These are phyloP conservation scores for Temnothorax unifasciatus DNA, from an alignment of 2,888 invertebrate species.

Conservation along the genomic window DNA sequence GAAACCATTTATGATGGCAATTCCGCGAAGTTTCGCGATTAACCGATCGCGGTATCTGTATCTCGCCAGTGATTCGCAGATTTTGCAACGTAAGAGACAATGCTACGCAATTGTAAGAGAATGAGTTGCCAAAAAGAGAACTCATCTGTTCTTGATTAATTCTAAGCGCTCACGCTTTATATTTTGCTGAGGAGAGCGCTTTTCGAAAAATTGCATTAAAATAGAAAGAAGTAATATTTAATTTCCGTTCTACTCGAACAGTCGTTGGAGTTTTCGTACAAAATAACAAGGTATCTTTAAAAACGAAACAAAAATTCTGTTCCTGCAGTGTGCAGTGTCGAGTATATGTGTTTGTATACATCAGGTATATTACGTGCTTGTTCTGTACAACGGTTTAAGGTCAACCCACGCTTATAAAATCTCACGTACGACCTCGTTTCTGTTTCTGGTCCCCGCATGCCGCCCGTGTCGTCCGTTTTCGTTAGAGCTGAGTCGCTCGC, in stretches of 20 bases:
- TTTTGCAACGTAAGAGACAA: background rate
- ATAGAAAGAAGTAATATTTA: background rate
- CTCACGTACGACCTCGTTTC: slow-evolving; percentile 64
- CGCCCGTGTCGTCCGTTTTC: slow-evolving; percentile 1
- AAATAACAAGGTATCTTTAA: background rate
- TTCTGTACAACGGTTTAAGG: slow-evolving; percentile 62
- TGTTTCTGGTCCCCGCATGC: slow-evolving; percentile 27
- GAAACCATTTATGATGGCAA: slow-evolving; percentile 46
- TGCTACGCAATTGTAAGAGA: background rate
- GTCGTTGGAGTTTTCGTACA: background rate
- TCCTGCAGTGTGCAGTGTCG: background rate
- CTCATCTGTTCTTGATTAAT: background rate
- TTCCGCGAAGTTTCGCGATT: slow-evolving; percentile 46
- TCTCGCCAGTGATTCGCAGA: slow-evolving; percentile 30
- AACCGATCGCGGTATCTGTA: slow-evolving; percentile 9
- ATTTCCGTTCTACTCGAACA: background rate
- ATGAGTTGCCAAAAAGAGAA: background rate
- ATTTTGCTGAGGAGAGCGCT: background rate
- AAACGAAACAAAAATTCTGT: background rate
- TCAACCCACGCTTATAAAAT: slow-evolving; percentile 63
- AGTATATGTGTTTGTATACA: background rate
- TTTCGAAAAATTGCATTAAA: background rate
- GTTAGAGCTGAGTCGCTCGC: background rate
- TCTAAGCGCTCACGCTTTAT: background rate
- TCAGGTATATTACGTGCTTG: slow-evolving; percentile 47